Evolutionary conservation across 2,113 vertebrate genomes (phyloP), one percentile per base, ranked within the genome.

Genomic region (Halcyon senegalensis): DNA sequence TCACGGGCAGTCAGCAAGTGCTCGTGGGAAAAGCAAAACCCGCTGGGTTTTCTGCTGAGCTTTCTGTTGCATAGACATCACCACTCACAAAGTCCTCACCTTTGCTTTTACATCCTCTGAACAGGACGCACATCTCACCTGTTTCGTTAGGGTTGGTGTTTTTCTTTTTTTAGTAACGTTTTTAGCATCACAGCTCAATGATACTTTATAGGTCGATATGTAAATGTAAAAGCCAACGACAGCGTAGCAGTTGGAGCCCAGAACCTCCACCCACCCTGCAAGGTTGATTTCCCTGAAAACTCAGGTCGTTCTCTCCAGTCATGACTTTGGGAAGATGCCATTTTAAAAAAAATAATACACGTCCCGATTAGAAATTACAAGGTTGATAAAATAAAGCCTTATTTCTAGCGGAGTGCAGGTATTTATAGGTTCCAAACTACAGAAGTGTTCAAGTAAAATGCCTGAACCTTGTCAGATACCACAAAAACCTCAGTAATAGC

Each of bases 381-480:
- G 48, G 43, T 30, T 70, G 44, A 51, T 87, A 84, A 94, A 89
- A 74, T 37, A 56, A 74, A 81, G 64, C 31, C 41, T 1, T 60
- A 53, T 73, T 90, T 94, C 67, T 55, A 63, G 74, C 51, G 56
- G 37, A 55, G 14, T 35, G 44, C 21, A 48, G 62, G 44, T 89
- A 96, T 96, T 96, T 87, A 84, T 88, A 86, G 84, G 35, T 74
- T 80, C 78, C 41, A 37, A 59, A 67, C 67, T 55, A 11, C 66
- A 2, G 16, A 80, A 83, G 63, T 44, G 37, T 59, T 68, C 24
- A 60, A 84, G 77, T 76, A 33, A 64, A 91, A 84, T 43, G 58
- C 33, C 55, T 53, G 41, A 91, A 89, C 81, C 70, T 79, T 84
- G 39, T 93, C 69, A 76, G 83, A 91, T 66, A 83, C 78, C 82